These are phyloP conservation scores for Coleophora flavipennella DNA, from an alignment of 2,888 invertebrate genomes.

Conservation along the genomic window DNA sequence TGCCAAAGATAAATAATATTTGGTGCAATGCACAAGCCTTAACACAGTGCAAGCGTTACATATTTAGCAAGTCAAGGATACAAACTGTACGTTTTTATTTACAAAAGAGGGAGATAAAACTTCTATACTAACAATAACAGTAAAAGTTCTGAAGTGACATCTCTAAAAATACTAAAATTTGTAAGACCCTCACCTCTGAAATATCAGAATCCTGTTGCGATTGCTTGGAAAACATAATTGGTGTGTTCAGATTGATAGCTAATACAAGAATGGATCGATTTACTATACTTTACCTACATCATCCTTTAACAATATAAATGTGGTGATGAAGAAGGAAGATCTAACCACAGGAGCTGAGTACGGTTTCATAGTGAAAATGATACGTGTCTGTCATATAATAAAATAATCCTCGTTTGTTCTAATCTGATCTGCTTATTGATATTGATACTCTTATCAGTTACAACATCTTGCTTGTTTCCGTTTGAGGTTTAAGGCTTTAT, in stretches of 20 bases:
- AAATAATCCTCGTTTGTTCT: no score
- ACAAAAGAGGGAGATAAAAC: constrained; percentile 11
- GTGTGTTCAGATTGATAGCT: constrained; percentile 41
- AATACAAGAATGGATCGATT: constrained; percentile 48
- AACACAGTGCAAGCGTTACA: constrained; percentile 39
- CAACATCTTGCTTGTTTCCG: no score
- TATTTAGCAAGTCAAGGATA: constrained; percentile 33
- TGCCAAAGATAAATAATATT: constrained; percentile 7
- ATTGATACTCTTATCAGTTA: no score
- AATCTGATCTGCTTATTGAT: no score
- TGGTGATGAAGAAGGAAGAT: constrained; percentile 22
- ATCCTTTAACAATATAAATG: constrained; percentile 20
- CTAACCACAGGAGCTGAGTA: constrained; percentile 26
- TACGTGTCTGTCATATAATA: constrained; percentile 18
- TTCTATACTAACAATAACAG: no score
- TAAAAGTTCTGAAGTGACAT: constrained; percentile 14
- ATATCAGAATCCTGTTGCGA: constrained; percentile 49
- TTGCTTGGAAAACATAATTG: constrained; percentile 66
- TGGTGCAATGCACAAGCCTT: constrained; percentile 46
- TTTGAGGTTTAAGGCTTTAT: no score
- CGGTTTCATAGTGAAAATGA: constrained; percentile 23
- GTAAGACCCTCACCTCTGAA: constrained; percentile 53
- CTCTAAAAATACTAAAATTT: not conserved
- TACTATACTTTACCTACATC: constrained; percentile 26
- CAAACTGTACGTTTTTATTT: constrained; percentile 12